Base-by-base conservation (phyloP, 2,797 vertebrate genomes). In the Danio aesculapii region DNA sequence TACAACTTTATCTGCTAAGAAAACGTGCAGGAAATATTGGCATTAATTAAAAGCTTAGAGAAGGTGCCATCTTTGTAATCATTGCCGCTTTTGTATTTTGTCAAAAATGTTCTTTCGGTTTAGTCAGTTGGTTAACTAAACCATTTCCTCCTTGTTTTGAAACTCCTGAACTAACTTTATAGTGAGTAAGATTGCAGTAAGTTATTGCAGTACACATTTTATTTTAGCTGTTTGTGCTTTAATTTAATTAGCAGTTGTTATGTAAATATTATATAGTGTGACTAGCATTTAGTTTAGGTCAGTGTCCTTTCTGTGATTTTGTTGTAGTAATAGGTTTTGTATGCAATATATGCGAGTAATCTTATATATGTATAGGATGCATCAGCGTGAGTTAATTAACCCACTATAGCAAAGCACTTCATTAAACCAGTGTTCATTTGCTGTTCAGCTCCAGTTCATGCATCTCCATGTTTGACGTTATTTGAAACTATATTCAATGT, bases 1-100 rank as follows among this genome's bases (percentile, higher is more conserved):
- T 91, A 89, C 90, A 91, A 89, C 86, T 87, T 85, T 83, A 85
- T 89, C 91, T 93, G 90, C 91, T 93, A 93, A 92, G 91, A 93
- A 91, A 92, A 41, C 16, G n/a, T 19, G 21, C 63, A 46, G 6
- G 66, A 61, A 3, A 1, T 30, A 61, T 46, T 49, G 8, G 30
- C 46, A 1, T 49, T 44, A 69, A 50, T 70, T 11, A 62, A 7
- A 8, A 49, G 57, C 77, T 1, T 30, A 43, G 44, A n/a, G 30
- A 61, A 21, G 19, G 10, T 14, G 13, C 41, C 7, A 2, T 16
- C 11, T 67, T 46, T 49, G 13, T 47, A 49, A 11, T 50, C 0
- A 47, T 30, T 30, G n/a, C 16, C 8, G 39, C 1, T 6, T 63
- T 17, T 44, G 14, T 14, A 0, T 6, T 63, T 17, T 44, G 41